phyloP scores from a whole-genome alignment of 92 coral and sea anemone species.

The Paramuricea clavata region DNA sequence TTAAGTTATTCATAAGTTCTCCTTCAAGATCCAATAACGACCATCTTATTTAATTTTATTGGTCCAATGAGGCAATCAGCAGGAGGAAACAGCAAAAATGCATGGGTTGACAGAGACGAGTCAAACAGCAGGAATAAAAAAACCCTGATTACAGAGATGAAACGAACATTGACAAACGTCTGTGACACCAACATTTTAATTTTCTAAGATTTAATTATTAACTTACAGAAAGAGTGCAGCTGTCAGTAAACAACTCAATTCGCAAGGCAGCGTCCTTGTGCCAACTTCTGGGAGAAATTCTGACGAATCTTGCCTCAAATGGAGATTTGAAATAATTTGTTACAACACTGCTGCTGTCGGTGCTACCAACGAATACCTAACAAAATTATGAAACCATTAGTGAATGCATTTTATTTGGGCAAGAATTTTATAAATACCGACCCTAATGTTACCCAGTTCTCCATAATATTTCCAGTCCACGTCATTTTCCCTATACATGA shows the following conservation, averaged over 20 bases:
- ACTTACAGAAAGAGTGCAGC: background rate
- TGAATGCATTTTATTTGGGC: background rate
- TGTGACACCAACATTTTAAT: background rate
- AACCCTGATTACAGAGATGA: too few species aligned
- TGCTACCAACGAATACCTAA: background rate
- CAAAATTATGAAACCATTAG: too few species aligned
- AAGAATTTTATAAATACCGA: background rate
- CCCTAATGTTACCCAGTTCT: background rate
- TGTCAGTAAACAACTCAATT: background rate
- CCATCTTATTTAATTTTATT: too few species aligned
- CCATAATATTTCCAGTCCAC: background rate
- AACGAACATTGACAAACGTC: background rate
- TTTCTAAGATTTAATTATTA: too few species aligned
- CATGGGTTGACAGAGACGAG: too few species aligned
- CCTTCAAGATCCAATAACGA: too few species aligned
- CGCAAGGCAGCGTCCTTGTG: background rate
- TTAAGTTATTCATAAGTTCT: too few species aligned
- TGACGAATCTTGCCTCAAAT: background rate
- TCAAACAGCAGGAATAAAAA: too few species aligned
- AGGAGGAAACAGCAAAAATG: too few species aligned
- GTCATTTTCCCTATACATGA: background rate
- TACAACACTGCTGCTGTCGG: background rate
- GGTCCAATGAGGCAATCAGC: too few species aligned
- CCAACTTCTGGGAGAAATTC: background rate
- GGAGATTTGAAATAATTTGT: background rate